Base-by-base conservation (phyloP, 92 coral and sea anemone genomes). In the Ricordea florida region DNA sequence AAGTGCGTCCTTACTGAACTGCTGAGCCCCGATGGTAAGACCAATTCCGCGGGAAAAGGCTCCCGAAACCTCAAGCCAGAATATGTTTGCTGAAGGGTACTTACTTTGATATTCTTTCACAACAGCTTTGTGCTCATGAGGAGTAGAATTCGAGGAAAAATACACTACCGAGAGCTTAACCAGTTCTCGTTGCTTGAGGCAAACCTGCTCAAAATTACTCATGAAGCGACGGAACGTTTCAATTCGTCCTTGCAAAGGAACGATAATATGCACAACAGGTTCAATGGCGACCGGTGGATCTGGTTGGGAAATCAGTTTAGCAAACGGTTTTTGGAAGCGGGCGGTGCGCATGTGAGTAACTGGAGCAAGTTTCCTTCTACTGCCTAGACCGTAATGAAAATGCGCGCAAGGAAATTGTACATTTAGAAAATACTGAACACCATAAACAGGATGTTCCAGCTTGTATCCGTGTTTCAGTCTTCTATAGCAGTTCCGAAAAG, bases 81-180 rank as follows among this genome's bases (percentile, higher is more conserved):
- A 86, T 40, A 93, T 81, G 42, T 72, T 96, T 10, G 89, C 93
- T 0, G 62, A 71, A 1, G 98, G 93, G 38, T 93, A 88, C 40
- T 76, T 89, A 22, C 62, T 49, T 49, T 82, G 88, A 72, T 93
- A 93, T 60, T 74, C 32, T 43, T 69, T 79, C 36, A 90, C 13
- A 10, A 87, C 61, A 18, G 63, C 52, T 46, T 84, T 80, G 82
- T 93, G 96, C 32, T 84, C 79, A 20, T 48, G 25, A 21, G 87
- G 80, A 5, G 69, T 68, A 44, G 91, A 86, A 7, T 87, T 78
- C n/a, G 85, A 60, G 10, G 98, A 78, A 32, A 88, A 93, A 74
- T 87, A 93, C 28, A 91, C 98, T 5, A 93, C 93, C 16, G 84
- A 68, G 40, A 93, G 88, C 37, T 90, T 93, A 16, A 93, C 98